Evolutionary conservation across 2,888 invertebrate genomes (phyloP).

Genomic region (Zygogramma bicolorata): DNA sequence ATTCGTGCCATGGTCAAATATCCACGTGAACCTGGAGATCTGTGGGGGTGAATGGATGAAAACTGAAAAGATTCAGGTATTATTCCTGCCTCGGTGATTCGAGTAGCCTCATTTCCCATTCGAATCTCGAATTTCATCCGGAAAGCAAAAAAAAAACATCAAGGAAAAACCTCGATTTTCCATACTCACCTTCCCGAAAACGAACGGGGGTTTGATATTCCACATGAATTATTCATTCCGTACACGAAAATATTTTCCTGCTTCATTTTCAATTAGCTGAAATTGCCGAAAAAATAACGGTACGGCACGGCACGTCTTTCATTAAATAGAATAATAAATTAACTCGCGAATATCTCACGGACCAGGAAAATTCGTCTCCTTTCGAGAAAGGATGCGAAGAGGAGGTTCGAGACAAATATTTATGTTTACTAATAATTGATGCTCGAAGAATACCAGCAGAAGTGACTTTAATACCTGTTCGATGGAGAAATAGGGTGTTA

Average conservation of each 20-base stretch:
- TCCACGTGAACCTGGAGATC: too few relatives aligned
- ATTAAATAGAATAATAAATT: slow-evolving; percentile 41
- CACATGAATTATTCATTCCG: slow-evolving; percentile 27
- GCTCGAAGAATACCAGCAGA: slow-evolving; percentile 2
- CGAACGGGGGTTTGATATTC: slow-evolving; percentile 14
- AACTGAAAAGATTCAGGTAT: too few relatives aligned
- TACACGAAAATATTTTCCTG: slow-evolving; percentile 24
- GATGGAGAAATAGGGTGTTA: neutral
- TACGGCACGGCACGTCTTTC: slow-evolving; percentile 25
- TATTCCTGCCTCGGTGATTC: neutral
- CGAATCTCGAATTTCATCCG: neutral
- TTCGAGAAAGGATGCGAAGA: slow-evolving; percentile 18
- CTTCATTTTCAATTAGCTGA: slow-evolving; percentile 27
- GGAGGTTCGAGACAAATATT: slow-evolving; percentile 30
- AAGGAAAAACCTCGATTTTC: too few relatives aligned
- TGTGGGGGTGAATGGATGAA: too few relatives aligned
- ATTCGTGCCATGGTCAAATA: too few relatives aligned
- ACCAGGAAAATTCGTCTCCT: slow-evolving; percentile 21
- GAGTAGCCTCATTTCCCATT: neutral
- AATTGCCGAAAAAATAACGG: slow-evolving; percentile 22
- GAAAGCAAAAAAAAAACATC: neutral
- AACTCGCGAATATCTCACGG: slow-evolving; percentile 18
- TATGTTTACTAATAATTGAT: slow-evolving; percentile 34
- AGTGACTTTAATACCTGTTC: neutral
- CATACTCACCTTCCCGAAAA: neutral